These are phyloP conservation scores for Lasiurus borealis DNA, from an alignment of 2,113 vertebrate species.

Conservation along the genomic window DNA sequence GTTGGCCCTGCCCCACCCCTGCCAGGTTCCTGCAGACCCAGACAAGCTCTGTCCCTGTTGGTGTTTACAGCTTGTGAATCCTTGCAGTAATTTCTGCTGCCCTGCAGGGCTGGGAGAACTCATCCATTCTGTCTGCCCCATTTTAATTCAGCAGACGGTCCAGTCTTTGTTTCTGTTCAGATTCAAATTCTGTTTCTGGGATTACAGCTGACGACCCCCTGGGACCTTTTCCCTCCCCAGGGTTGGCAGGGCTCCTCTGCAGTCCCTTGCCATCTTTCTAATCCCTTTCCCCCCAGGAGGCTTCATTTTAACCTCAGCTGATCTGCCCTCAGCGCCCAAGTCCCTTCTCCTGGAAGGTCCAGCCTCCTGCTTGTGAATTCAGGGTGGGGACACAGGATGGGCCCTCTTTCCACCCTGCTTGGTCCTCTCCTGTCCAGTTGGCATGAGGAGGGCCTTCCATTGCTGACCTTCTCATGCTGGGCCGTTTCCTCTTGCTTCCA, in stretches of 20 bases:
- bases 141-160: neutral
- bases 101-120: neutral
- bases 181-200: too few species aligned
- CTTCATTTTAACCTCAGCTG: neutral
- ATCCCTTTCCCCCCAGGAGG: neutral
- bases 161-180: neutral
- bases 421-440: slow-evolving; percentile 28
- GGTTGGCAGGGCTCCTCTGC: neutral
- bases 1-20: neutral
- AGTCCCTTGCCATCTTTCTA: slow-evolving; percentile 4
- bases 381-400: neutral
- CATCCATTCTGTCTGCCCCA: slow-evolving; percentile 18
- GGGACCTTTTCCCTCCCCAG: neutral
- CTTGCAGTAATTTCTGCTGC: neutral
- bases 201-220: neutral
- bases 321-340: neutral
- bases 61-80: slow-evolving; percentile 68
- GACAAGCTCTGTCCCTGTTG: slow-evolving; percentile 45
- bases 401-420: neutral
- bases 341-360: slow-evolving; percentile 32
- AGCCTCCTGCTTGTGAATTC: neutral
- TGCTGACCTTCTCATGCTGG: slow-evolving; percentile 45
- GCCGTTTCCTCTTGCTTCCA: slow-evolving; percentile 58
- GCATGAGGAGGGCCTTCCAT: slow-evolving; percentile 29
- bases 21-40: slow-evolving; percentile 52